A percentile compares a stretch with the other conserved stretches of the same genome.
Conservation (phyloP, 2,113 vertebrate genomes). For the Ranitomeya imitator region DNA sequence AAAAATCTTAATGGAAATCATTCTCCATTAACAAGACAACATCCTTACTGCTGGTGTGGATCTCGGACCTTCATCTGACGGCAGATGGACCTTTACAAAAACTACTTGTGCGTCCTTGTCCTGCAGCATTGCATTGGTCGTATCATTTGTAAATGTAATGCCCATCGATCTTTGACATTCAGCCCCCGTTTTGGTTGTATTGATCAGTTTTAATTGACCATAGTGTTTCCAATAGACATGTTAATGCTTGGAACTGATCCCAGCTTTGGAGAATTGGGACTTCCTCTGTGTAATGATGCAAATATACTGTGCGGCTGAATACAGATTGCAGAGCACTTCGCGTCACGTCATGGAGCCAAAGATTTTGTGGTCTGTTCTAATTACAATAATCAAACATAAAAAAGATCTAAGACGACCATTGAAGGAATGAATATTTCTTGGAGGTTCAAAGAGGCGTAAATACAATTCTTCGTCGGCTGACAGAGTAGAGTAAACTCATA, state of each 20-base stretch:
- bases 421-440: too few species aligned
- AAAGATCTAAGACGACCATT: background rate
- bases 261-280: background rate
- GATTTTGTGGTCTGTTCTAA: background rate
- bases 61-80: too few species aligned
- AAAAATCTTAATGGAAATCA: too few species aligned
- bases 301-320: background rate
- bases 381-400: background rate
- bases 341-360: background rate
- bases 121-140: background rate
- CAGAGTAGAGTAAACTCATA: too few species aligned
- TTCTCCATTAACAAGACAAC: too few species aligned
- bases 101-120: too few species aligned
- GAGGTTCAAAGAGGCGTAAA: too few species aligned
- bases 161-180: background rate
- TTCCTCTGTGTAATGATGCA: background rate
- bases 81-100: too few species aligned
- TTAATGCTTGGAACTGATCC: conserved; percentile 37
- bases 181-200: background rate
- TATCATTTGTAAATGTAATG: background rate
- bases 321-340: background rate
- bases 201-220: conserved; percentile 32
- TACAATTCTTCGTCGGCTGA: too few species aligned
- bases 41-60: too few species aligned
- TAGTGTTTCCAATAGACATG: background rate